phyloP scores from a whole-genome alignment of 2,797 vertebrate genomes.

The Myotis pilosus region DNA sequence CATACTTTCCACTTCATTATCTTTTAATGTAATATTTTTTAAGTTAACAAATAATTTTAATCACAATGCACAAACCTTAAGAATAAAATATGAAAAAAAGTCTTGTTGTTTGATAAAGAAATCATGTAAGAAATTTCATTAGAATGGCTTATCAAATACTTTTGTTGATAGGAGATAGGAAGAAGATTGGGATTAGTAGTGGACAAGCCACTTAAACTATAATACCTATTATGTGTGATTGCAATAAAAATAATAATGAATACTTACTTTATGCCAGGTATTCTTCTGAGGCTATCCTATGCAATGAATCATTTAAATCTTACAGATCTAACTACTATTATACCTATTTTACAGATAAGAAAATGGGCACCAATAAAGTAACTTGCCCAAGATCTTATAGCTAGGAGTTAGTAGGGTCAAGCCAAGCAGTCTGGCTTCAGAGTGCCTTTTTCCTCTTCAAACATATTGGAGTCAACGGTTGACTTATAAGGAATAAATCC shows the following conservation, averaged over 20 bases:
- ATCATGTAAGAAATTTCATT: not conserved
- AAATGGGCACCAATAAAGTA: not conserved
- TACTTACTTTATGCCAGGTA: not conserved
- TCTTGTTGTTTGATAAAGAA: not conserved
- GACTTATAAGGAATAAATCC: not conserved
- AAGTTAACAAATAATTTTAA: conserved; percentile 26
- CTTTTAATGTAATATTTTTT: not conserved
- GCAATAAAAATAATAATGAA: not conserved
- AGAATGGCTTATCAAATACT: not conserved
- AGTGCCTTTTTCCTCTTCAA: not conserved
- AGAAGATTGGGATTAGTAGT: not conserved
- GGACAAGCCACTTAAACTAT: not conserved
- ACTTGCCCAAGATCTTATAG: not conserved
- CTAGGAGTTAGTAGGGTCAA: not conserved
- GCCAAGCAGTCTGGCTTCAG: not conserved
- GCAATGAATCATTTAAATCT: not conserved
- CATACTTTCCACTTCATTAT: not conserved
- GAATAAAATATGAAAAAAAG: conserved; percentile 18
- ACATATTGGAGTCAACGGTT: not conserved
- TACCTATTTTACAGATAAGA: not conserved
- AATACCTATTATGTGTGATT: not conserved
- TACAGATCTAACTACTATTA: not conserved
- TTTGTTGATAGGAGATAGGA: not conserved
- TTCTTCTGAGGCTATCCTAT: not conserved
- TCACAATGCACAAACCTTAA: not conserved